Evolutionary conservation across 1,140 invertebrate species (phyloP).

Genomic region (Drosophila mojavensis): DNA sequence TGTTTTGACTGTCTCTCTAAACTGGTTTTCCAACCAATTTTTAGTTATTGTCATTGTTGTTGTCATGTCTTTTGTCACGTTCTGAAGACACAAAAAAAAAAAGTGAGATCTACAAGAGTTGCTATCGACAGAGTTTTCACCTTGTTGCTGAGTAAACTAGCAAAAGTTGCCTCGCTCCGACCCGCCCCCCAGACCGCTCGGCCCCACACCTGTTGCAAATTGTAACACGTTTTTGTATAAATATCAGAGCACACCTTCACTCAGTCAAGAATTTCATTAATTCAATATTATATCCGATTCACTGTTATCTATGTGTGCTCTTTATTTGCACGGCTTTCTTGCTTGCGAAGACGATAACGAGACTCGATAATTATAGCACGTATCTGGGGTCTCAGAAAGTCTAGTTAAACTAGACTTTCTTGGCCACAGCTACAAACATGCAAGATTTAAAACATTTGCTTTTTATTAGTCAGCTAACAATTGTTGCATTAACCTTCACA

Average conservation of each 20-base stretch:
- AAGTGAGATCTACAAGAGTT: slow-evolving; percentile 67
- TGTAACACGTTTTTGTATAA: slow-evolving; percentile 31
- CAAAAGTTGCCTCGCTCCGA: background rate
- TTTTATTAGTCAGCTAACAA: slow-evolving; percentile 8
- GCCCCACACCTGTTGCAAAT: slow-evolving; percentile 55
- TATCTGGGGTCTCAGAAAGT: slow-evolving; percentile 14
- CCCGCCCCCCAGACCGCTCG: background rate
- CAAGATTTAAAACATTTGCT: slow-evolving; percentile 2
- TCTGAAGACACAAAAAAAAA: slow-evolving; percentile 55
- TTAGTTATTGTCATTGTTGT: slow-evolving; percentile 32
- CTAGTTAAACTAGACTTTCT: background rate
- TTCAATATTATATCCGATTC: slow-evolving; percentile 31
- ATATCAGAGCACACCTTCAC: slow-evolving; percentile 9
- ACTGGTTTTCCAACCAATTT: slow-evolving; percentile 69
- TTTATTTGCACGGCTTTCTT: slow-evolving; percentile 38
- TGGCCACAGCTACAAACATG: background rate
- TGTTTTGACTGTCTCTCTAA: slow-evolving; percentile 46
- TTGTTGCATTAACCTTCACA: slow-evolving; percentile 37
- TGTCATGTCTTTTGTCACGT: slow-evolving; percentile 69
- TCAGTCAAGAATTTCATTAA: slow-evolving; percentile 20
- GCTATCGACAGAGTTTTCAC: slow-evolving; percentile 46
- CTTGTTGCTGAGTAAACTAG: slow-evolving; percentile 22
- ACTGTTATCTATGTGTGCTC: slow-evolving; percentile 8
- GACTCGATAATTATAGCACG: slow-evolving; percentile 36
- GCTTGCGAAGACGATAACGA: slow-evolving; percentile 33